Evolutionary conservation across 2,888 invertebrate species (phyloP).

Genomic region (Norana najaformis): DNA sequence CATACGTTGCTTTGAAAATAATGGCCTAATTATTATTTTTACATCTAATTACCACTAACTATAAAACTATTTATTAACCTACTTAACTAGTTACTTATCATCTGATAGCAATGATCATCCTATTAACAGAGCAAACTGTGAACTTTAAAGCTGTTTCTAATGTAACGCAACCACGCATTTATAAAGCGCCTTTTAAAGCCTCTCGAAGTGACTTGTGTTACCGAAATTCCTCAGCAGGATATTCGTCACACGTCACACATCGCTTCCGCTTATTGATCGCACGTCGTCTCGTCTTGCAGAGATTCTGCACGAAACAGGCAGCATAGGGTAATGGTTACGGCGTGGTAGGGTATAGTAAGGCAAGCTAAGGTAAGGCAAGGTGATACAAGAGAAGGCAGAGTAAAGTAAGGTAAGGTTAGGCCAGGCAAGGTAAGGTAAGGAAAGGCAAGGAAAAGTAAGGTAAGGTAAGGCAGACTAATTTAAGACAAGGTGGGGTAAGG

Average conservation of each 20-base stretch:
- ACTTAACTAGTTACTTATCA: neutral
- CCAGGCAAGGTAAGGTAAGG: too few relatives aligned
- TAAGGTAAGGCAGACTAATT: too few relatives aligned
- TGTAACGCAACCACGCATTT: neutral
- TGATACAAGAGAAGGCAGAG: too few relatives aligned
- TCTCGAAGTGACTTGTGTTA: neutral
- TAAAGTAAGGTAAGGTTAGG: too few relatives aligned
- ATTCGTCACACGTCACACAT: neutral
- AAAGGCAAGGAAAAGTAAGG: too few relatives aligned
- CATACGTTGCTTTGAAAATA: too few relatives aligned
- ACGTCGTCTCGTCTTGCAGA: neutral
- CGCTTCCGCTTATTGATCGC: neutral
- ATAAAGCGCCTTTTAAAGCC: neutral
- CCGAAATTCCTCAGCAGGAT: neutral
- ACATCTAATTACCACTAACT: too few relatives aligned
- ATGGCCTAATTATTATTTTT: too few relatives aligned
- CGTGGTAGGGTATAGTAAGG: too few relatives aligned
- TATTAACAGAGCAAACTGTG: neutral
- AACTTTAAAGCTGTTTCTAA: neutral
- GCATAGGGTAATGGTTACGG: neutral
- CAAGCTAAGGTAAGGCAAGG: too few relatives aligned
- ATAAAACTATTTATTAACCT: neutral
- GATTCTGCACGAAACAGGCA: neutral
- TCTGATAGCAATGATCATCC: neutral
- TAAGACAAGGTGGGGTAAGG: too few relatives aligned